These are phyloP conservation scores for Watsonalla binaria DNA, from an alignment of 2,888 invertebrate species.

Conservation along the genomic window DNA sequence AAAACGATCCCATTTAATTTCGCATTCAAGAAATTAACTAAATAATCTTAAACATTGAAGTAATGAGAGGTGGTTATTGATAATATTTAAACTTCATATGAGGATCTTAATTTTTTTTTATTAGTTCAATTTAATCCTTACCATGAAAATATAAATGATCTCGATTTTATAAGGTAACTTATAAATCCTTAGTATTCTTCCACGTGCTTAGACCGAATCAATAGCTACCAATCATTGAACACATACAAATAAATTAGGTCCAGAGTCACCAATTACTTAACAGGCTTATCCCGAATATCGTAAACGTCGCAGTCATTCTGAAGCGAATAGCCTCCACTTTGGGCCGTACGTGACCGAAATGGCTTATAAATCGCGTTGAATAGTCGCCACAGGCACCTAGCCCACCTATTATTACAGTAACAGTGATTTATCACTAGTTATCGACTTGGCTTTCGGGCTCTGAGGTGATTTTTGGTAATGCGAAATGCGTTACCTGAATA, in stretches of 20 bases:
- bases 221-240: conserved; percentile 29
- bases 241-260: conserved; percentile 42
- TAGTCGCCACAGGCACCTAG: conserved; percentile 36
- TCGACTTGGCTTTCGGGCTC: conserved; percentile 22
- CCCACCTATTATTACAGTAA: conserved; percentile 51
- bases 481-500: background rate
- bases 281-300: conserved; percentile 49
- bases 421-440: conserved; percentile 47
- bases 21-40: no score
- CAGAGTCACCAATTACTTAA: conserved; percentile 57
- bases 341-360: conserved; percentile 64
- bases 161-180: no score
- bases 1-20: no score
- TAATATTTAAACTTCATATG: no score
- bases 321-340: conserved; percentile 61
- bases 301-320: conserved; percentile 51
- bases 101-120: no score
- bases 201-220: conserved; percentile 1
- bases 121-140: no score
- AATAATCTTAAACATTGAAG: no score
- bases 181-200: no score
- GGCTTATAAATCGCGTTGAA: conserved; percentile 60
- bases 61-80: no score
- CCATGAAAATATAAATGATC: no score
- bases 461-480: conserved; percentile 5